Percentiles rank a stretch among this genome's conserved stretches.
These are phyloP conservation scores for Octodonta nipae DNA, from an alignment of 2,888 invertebrate species.

Conservation along the genomic window DNA sequence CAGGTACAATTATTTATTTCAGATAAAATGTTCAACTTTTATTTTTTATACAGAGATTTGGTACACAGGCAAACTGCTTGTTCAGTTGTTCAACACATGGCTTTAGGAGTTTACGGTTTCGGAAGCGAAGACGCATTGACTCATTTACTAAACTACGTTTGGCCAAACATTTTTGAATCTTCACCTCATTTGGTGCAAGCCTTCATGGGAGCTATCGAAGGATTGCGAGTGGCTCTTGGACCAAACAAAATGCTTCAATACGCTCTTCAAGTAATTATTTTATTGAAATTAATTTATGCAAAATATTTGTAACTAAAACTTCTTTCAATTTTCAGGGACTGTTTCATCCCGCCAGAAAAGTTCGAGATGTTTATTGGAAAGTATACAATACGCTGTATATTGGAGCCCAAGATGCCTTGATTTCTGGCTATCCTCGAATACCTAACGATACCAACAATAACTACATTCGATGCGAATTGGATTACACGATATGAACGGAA, in stretches of 20 bases:
- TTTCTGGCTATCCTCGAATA: constrained; percentile 91
- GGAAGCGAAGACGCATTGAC: constrained; percentile 96
- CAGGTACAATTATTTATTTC: too few species aligned
- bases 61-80: constrained; percentile 98
- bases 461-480: constrained; percentile 83
- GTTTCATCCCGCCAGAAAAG: constrained; percentile 97
- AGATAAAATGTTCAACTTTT: too few species aligned
- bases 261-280: constrained; percentile 80
- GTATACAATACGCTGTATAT: constrained; percentile 98
- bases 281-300: too few species aligned
- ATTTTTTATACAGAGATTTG: too few species aligned
- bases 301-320: too few species aligned
- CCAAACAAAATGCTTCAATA: constrained; percentile 95
- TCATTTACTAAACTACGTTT: constrained; percentile 94
- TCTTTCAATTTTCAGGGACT: constrained; percentile 80
- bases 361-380: constrained; percentile 99
- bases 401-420: constrained; percentile 94
- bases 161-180: constrained; percentile 99
- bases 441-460: constrained; percentile 90
- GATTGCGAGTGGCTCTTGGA: constrained; percentile 89
- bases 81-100: constrained; percentile 98
- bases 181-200: constrained; percentile 99
- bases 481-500: constrained; percentile 65
- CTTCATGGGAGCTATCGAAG: constrained; percentile 98
- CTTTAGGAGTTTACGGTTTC: constrained; percentile 94